Percentiles rank a stretch among this genome's conserved stretches.
phyloP scores from a whole-genome alignment of 2,888 invertebrate genomes.

The Diarsia dahlii region DNA sequence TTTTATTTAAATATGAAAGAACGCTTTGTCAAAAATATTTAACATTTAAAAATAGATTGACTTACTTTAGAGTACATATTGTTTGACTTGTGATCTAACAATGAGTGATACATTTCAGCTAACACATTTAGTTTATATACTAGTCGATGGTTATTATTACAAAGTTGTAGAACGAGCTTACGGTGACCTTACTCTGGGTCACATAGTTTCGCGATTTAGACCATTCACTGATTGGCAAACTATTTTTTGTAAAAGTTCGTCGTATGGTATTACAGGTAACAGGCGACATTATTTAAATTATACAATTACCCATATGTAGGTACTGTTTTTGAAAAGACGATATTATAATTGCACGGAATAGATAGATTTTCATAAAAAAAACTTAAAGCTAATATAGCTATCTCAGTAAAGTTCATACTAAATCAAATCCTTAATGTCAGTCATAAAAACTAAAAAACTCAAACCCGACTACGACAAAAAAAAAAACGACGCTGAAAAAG shows the following conservation, averaged over 20 bases:
- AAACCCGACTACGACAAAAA: no score
- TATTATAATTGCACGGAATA: no score
- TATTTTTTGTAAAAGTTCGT: not conserved
- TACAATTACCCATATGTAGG: no score
- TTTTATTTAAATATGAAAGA: not conserved
- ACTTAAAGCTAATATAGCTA: no score
- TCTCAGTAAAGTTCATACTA: no score
- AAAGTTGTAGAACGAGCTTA: constrained; percentile 43
- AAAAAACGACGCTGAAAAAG: no score
- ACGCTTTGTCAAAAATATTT: not conserved
- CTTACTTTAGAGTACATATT: constrained; percentile 71
- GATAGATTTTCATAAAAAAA: no score
- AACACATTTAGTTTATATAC: constrained; percentile 59
- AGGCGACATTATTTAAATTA: not conserved
- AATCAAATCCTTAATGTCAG: no score
- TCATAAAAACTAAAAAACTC: no score
- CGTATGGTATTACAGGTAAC: not conserved
- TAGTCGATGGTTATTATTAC: constrained; percentile 29
- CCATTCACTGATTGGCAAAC: constrained; percentile 50
- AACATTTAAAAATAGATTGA: not conserved
- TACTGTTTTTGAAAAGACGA: no score
- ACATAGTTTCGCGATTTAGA: constrained; percentile 32
- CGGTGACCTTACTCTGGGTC: constrained; percentile 53
- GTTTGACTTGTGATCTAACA: constrained; percentile 70
- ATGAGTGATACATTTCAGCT: constrained; percentile 68